phyloP scores from a whole-genome alignment of 2,797 vertebrate species.

The Diglossa cyanea region DNA sequence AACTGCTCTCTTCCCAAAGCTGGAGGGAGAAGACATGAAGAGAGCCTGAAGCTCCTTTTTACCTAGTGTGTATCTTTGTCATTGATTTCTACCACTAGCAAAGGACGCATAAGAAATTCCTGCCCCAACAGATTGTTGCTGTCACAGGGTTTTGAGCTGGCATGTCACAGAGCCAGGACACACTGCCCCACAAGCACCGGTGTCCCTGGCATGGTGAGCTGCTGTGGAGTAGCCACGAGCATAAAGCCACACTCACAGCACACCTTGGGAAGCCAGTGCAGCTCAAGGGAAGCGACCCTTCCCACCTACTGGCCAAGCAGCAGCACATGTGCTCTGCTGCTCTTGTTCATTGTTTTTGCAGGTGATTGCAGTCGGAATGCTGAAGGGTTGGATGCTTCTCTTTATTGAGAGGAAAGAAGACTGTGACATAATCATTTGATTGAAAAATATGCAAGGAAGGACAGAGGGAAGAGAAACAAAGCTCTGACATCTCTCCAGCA shows the following conservation, averaged over 20 bases:
- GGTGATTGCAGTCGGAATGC: not conserved
- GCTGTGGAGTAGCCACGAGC: fast-evolving
- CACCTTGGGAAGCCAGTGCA: not conserved
- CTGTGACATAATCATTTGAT: not conserved
- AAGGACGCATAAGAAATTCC: not conserved
- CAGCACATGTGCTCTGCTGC: not conserved
- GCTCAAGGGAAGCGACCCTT: too few relatives aligned
- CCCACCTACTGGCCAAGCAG: too few relatives aligned
- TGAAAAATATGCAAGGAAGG: not conserved
- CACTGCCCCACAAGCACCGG: not conserved
- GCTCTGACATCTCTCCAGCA: not conserved
- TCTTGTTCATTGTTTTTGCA: not conserved
- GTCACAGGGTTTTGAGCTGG: not conserved
- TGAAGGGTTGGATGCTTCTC: not conserved
- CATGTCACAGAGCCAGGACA: not conserved
- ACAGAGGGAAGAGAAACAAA: not conserved
- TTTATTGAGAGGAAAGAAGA: not conserved
- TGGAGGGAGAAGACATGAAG: not conserved
- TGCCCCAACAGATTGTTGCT: not conserved
- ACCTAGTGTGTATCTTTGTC: not conserved
- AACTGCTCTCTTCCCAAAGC: not conserved
- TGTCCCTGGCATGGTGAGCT: not conserved
- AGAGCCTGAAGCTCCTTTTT: not conserved
- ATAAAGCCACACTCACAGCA: not conserved
- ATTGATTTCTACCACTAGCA: not conserved